Percentiles rank a stretch among this genome's conserved stretches.
These are phyloP conservation scores for Scaptomyza montana DNA, from an alignment of 1,140 invertebrate species.

Conservation along the genomic window DNA sequence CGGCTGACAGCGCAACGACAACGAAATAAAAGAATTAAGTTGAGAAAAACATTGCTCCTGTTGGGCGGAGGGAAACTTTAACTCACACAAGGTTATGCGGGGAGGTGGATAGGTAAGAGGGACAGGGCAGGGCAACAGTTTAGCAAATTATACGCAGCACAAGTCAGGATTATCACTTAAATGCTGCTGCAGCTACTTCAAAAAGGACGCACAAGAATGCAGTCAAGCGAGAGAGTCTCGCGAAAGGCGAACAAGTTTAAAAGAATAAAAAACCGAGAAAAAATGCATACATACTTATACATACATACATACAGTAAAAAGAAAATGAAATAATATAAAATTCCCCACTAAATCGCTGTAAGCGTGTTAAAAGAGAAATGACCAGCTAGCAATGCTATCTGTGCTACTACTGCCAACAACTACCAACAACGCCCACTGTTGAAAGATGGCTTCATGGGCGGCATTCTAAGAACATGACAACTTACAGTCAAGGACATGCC, in stretches of 20 bases:
- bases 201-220: conserved; percentile 25
- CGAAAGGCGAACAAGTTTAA: conserved; percentile 45
- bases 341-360: conserved; percentile 62
- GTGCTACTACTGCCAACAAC: too few relatives aligned
- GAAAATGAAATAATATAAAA: conserved; percentile 49
- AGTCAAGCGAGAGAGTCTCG: conserved; percentile 53
- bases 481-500: conserved; percentile 64
- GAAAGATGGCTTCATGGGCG: conserved; percentile 19
- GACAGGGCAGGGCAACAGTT: conserved; percentile 51
- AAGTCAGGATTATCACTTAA: conserved; percentile 79
- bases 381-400: conserved; percentile 28
- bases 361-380: conserved; percentile 55
- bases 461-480: conserved; percentile 47
- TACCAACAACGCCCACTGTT: conserved; percentile 31
- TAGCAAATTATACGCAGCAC: conserved; percentile 74
- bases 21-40: conserved; percentile 24
- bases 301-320: conserved; percentile 1
- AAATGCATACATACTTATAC: conserved; percentile 2
- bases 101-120: conserved; percentile 25
- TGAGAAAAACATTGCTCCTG: conserved; percentile 2
- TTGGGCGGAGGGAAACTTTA: neutral
- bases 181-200: conserved; percentile 24
- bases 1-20: conserved; percentile 26
- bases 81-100: conserved; percentile 3
- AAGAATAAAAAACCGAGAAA: conserved; percentile 8